A percentile compares a stretch with the other conserved stretches of the same genome.
phyloP scores from a whole-genome alignment of 1,140 invertebrate genomes.

The Panagrolaimus sp. region DNA sequence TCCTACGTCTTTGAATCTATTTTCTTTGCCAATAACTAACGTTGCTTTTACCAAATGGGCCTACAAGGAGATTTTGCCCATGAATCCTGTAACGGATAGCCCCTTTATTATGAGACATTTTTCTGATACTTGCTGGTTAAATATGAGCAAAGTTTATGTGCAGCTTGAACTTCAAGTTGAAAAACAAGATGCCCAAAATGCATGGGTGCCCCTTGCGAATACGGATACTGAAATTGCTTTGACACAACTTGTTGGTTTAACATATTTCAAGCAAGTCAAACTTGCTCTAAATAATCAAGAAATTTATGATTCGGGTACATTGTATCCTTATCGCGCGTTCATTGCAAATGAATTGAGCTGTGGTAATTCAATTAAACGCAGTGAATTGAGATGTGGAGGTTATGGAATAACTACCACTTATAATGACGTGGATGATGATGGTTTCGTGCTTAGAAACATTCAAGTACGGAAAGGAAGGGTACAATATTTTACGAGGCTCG shows the following conservation, averaged over 20 bases:
- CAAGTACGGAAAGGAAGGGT: not conserved
- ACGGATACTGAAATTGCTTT: not conserved
- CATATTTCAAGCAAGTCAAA: not conserved
- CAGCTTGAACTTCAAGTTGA: not conserved
- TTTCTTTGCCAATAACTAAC: not conserved
- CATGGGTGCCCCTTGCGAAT: not conserved
- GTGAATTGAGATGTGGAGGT: not conserved
- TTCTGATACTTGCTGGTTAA: not conserved
- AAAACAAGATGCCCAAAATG: not conserved
- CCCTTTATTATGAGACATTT: not conserved
- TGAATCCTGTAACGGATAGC: not conserved
- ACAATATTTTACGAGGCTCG: not conserved
- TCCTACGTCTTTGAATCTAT: constrained; percentile 1
- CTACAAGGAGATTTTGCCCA: not conserved
- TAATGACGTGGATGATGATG: not conserved
- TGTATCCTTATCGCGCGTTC: not conserved
- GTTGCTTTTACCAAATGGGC: not conserved
- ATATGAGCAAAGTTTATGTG: not conserved
- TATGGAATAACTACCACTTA: not conserved
- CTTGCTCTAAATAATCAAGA: not conserved
- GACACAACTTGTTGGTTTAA: not conserved
- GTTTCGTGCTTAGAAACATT: not conserved
- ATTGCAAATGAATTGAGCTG: not conserved
- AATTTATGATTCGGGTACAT: too few species aligned
- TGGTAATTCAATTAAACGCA: not conserved